Base-by-base conservation (phyloP, 2,113 vertebrate species). In the Eurystomus gularis region DNA sequence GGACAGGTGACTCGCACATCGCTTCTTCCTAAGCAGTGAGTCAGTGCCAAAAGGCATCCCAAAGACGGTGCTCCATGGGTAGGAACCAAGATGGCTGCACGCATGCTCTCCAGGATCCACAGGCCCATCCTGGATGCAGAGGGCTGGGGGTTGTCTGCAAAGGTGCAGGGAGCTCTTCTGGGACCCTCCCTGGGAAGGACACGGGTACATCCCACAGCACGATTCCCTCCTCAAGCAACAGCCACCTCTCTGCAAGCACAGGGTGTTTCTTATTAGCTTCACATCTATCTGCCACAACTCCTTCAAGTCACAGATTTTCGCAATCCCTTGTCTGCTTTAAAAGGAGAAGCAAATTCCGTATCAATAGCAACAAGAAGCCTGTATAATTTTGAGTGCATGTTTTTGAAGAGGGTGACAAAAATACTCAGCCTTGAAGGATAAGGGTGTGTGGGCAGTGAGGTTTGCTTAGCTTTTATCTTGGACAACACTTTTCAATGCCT, bases 391-490 rank as follows among this genome's bases (percentile, higher is more conserved):
- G 48, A 79, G 49, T 20, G 26, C 61, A 5, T 94, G 77, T 92
- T 92, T 94, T 85, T 20, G 4, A 84, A 94, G 80, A 69, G 35
- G 28, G 82, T 86, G 92, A 88, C 77, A 95, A 91, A 88, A 80
- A 96, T 69, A 93, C 44, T 94, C 83, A 86, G 86, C 95, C 92
- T 97, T 96, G 92, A 96, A 96, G 85, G 92, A 96, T 79, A 94
- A 94, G 94, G 11, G 65, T 48, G 91, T 87, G 96, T 93, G 77
- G 95, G 96, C 86, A 96, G 95, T 5, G 31, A 88, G 61, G 77
- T 92, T 94, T 94, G 73, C 94, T 96, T 94, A 96, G 80, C 86
- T 89, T 96, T 94, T 96, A 95, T 93, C 95, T 96, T 94, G 94
- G 95, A 91, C 94, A 86, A 88, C 72, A 69, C 77, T 96, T 88